These are phyloP conservation scores for Diadophis punctatus DNA, from an alignment of 2,113 vertebrate genomes.

Conservation along the genomic window DNA sequence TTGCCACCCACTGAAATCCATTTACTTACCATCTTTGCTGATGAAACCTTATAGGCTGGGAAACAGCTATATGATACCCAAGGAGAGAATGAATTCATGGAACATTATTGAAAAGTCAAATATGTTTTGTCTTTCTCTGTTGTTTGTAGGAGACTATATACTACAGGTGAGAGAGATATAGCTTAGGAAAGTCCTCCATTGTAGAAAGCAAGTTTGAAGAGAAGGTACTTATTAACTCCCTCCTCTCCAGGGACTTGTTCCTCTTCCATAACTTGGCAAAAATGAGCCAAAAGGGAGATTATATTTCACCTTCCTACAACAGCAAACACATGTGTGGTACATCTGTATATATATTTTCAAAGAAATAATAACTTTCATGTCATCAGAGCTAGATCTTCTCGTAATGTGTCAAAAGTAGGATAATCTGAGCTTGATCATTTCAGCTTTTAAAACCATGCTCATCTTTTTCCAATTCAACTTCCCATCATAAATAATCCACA, in stretches of 20 bases:
- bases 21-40: neutral
- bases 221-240: neutral
- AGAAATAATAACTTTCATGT: neutral
- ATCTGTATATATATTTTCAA: neutral
- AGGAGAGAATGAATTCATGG: neutral
- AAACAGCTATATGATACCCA: neutral
- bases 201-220: neutral
- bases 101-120: neutral
- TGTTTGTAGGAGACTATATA: neutral
- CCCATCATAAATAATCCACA: neutral
- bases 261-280: neutral
- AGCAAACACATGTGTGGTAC: neutral
- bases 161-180: neutral
- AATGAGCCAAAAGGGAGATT: neutral
- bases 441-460: neutral
- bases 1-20: neutral
- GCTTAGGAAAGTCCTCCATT: neutral
- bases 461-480: neutral
- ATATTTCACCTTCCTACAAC: neutral
- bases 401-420: neutral
- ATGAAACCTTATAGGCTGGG: neutral
- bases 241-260: neutral
- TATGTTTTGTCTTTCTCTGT: neutral
- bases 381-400: neutral
- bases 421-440: neutral